phyloP scores from a whole-genome alignment of 2,888 invertebrate genomes.

The Oscheius myriophilus region DNA sequence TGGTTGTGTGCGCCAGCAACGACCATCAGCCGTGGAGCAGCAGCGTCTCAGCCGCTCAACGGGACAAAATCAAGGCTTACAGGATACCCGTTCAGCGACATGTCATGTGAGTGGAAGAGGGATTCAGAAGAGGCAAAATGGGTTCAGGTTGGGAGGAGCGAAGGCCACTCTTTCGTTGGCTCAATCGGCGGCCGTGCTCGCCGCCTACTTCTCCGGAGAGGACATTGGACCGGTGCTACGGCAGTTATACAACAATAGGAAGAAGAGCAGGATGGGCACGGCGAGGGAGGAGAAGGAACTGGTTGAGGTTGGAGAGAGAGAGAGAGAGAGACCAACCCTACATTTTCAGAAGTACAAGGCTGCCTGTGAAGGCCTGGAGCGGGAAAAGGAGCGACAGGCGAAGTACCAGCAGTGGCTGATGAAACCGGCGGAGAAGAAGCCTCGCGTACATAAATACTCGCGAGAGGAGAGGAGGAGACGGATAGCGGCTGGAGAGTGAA shows the following conservation, averaged over 20 bases:
- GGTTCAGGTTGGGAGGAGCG: no score
- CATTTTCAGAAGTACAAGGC: constrained; percentile 13
- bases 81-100: constrained; percentile 29
- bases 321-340: no score
- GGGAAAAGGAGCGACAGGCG: background rate
- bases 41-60: constrained; percentile 22
- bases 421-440: constrained; percentile 10
- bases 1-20: constrained; percentile 26
- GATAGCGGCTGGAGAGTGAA: background rate
- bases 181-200: constrained; percentile 11
- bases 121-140: no score
- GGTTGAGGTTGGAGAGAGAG: constrained; percentile 9
- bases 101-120: constrained; percentile 5
- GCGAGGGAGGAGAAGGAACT: background rate
- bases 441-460: constrained; percentile 16
- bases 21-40: constrained; percentile 28
- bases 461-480: constrained; percentile 26
- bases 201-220: constrained; percentile 23
- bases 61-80: constrained; percentile 18
- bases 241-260: background rate
- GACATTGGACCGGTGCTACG: constrained; percentile 13
- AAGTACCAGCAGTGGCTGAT: constrained; percentile 18
- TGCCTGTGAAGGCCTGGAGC: constrained; percentile 9
- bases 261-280: background rate
- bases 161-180: background rate